Evolutionary conservation across 2,797 vertebrate genomes (phyloP), one percentile per base, ranked within the genome.

Genomic region (Crocidura indochinensis): DNA sequence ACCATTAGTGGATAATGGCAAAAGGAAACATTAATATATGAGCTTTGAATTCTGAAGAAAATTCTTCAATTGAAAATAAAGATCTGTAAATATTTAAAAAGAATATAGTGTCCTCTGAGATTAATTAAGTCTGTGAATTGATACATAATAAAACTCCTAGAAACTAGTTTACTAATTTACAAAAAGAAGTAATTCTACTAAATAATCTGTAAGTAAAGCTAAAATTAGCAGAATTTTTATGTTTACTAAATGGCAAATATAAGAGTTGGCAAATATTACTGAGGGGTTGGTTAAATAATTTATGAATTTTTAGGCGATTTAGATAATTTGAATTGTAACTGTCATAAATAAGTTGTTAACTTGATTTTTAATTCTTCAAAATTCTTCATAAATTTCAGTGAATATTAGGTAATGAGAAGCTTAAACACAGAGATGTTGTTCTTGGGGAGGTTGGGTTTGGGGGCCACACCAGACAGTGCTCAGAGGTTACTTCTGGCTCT

Each of bases 151-250:
- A 73, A 86, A 49, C 56, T 71, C 69, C 53, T 82, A 53, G 46
- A 91, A 68, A 76, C 6, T 8, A 5, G 74, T 31, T 90, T 71
- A 76, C 6, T 10, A 5, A 78, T 31, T 90, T 71, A 71, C 88
- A 71, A 71, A 91, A 53, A 51, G 9, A 12, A 51, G 38, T n/a
- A 27, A 64, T 62, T 60, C 56, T 29, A 85, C 7, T 47, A 60
- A 65, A n/a, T 88, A 91, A 73, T 44, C 53, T 87, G 1, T 44
- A 79, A 65, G 68, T 56, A 78, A 83, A 85, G 76, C 38, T 24
- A 44, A 85, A 83, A 89, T 38, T 38, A 38, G 38, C 38, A 38
- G 38, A 38, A 5, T 31, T 47, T 56, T 47, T 79, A n/a, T 82
- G 29, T 53, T 85, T 88, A 67, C 47, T 38, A 3, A 68, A 67